Evolutionary conservation across 2,888 invertebrate species (phyloP), one percentile per base, ranked within the genome.

Genomic region (Cyaniris semiargus): DNA sequence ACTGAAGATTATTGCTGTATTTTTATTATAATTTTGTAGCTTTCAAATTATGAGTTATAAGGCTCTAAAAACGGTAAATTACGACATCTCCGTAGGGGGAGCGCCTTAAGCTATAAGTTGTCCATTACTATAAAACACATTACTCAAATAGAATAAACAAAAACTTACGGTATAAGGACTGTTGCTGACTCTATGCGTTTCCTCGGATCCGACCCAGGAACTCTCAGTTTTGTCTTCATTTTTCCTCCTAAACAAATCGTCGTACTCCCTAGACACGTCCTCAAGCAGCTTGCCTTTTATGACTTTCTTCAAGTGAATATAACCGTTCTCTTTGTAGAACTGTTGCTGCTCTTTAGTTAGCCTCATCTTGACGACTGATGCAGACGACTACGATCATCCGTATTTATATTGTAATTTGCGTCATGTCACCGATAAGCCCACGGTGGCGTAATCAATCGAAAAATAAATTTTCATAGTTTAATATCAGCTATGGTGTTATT

Each of bases 261-360:
- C 90, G 81, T 95, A 95, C 77, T 94, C 94, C 8, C 86, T 81
- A 0, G 87, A 90, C 66, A 95, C 90, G 77, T 87, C 86, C 15
- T 90, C 84, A 18, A 95, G 83, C 80, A 95, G 94, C 34, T 89
- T 85, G 0, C 86, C 82, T 0, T 89, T 84, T 60, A 94, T 89
- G 18, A 95, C 81, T 70, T 91, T 87, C 58, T 90, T 90, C 18
- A 95, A 82, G 75, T 95, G 87, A 3, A 95, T 86, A 81, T 89
- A 95, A 0, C 95, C 95, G 83, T 95, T 95, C 5, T 94, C 89
- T 56, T 89, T 83, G 84, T 94, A 95, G 81, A 93, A 95, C 72
- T 88, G 76, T 66, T 90, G 91, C 83, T 95, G 91, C 34, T 94
- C 88, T 13, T 83, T 75, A 0, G 93, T 93, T 23, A 95, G 83